Conservation (phyloP, 2,888 invertebrate genomes). For the Bembecia ichneumoniformis region DNA sequence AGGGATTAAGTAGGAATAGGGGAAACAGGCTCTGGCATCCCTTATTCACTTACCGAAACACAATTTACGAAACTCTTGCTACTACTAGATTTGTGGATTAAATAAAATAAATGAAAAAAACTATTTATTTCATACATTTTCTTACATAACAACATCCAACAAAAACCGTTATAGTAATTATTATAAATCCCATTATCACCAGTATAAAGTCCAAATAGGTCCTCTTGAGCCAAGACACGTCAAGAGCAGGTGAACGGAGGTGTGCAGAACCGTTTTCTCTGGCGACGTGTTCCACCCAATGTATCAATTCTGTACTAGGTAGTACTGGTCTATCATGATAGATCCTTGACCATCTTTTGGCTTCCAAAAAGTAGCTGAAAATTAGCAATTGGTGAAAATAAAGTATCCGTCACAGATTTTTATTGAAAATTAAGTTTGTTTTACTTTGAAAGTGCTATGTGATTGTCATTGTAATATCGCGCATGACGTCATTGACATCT, state of each 20-base stretch:
- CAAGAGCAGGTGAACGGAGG: constrained; percentile 9
- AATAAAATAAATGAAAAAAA: no score
- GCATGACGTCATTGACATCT: no score
- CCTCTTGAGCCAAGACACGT: constrained; percentile 5
- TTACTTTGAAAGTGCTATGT: no score
- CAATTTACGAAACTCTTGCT: no score
- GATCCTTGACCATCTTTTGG: constrained; percentile 4
- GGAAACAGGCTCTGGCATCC: no score
- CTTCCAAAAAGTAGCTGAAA: background rate
- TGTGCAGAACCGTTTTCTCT: constrained; percentile 5
- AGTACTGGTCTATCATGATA: constrained; percentile 9
- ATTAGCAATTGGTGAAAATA: background rate
- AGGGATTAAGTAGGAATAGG: no score
- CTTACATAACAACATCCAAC: background rate
- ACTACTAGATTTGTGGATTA: no score
- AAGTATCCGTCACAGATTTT: no score
- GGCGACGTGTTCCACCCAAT: constrained; percentile 10
- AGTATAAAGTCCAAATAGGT: constrained; percentile 5
- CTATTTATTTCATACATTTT: no score
- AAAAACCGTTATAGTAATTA: constrained; percentile 1
- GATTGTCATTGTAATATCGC: no score
- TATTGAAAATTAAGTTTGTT: background rate
- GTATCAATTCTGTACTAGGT: constrained; percentile 8
- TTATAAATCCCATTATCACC: constrained; percentile 1
- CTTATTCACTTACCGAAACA: no score